Base-by-base conservation (phyloP, 2,797 vertebrate species). In the Poeciliopsis gracilis region DNA sequence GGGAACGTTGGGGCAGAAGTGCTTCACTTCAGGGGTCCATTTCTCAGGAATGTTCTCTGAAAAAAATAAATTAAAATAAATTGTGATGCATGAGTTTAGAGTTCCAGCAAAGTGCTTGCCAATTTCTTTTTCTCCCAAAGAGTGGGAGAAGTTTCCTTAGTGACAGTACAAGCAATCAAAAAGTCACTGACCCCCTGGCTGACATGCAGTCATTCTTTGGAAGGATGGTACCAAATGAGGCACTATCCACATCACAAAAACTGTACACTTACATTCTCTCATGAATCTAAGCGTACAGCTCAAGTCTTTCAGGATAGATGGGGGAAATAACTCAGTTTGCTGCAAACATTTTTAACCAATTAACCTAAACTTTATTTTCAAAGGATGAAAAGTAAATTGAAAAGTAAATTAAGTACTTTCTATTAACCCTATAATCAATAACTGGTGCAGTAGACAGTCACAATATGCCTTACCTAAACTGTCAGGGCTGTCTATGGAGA, bases 31-130 rank as follows among this genome's bases (percentile, higher is more conserved):
- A 0, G 98, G 98, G 73, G 98, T 99, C 98, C 98, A 99, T 87
- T 99, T 99, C 92, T 99, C 98, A 63, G 98, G 98, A 96, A 99
- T 99, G 95, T 99, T 99, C 96, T 99, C 98, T 99, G 82, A 61
- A 61, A 23, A 49, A 20, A 11, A 55, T 11, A 0, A 25, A 0
- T 3, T 0, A n/a, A n/a, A n/a, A 57, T 1, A 61, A 61, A 78
- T 8, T 45, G 38, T 8, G 55, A 75, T 80, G 63, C 30, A 43
- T 23, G 6, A 53, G 96, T 73, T 25, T 33, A 5, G 45, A 80
- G 46, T 61, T 61, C 28, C 67, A 76, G 49, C 30, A 61, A 38
- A 79, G 0, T 30, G 41, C 38, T 63, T 53, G 45, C 53, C 45
- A 72, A 7, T 9, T 16, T 33, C 43, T 77, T 59, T 63, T 71